phyloP scores from a whole-genome alignment of 2,113 vertebrate genomes.

The Stegastes partitus region DNA sequence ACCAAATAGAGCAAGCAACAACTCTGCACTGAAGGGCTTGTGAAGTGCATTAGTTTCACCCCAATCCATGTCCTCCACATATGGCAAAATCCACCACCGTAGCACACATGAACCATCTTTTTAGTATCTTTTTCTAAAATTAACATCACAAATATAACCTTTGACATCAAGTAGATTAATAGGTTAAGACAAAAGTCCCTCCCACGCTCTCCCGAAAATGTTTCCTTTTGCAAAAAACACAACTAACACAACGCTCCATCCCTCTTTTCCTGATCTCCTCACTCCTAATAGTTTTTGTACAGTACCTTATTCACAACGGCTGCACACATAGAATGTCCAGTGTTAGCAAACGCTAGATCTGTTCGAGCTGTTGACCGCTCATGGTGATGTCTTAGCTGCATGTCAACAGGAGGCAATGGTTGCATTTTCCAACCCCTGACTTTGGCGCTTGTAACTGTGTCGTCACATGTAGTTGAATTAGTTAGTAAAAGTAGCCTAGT shows the following conservation, averaged over 20 bases:
- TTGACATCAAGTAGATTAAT: neutral
- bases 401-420: constrained; percentile 74
- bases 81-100: neutral
- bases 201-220: neutral
- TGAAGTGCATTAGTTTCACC: neutral
- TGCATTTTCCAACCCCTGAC: constrained; percentile 61
- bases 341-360: constrained; percentile 60
- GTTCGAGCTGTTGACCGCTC: constrained; percentile 56
- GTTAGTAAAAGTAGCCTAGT: constrained; percentile 69
- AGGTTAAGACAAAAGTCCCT: neutral
- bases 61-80: neutral
- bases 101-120: neutral
- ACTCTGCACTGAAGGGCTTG: neutral
- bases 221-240: neutral
- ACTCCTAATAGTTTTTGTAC: constrained; percentile 29
- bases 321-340: constrained; percentile 50
- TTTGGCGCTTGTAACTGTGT: constrained; percentile 78
- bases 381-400: constrained; percentile 78
- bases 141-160: neutral
- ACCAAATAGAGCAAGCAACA: neutral
- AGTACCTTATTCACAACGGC: constrained; percentile 41
- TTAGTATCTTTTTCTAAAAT: neutral
- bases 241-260: neutral
- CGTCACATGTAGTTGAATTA: constrained; percentile 75
- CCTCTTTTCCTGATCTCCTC: neutral